Percentiles rank a stretch among this genome's conserved stretches.
Conservation (phyloP, 2,113 vertebrate species). For the Pardalotus punctatus region DNA sequence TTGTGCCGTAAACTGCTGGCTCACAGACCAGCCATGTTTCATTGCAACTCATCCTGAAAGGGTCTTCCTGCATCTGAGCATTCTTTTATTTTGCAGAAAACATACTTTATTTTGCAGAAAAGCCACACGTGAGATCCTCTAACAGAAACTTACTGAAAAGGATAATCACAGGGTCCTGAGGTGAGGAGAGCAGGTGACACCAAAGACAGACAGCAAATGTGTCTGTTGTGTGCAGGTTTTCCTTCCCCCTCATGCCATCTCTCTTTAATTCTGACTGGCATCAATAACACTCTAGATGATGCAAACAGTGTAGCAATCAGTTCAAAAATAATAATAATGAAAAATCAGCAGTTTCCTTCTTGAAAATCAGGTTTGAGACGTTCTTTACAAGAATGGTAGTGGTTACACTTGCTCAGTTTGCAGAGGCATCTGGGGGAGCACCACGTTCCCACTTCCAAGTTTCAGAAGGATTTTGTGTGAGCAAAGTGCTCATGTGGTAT, state of each 20-base stretch:
- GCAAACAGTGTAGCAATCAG: not conserved
- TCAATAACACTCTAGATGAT: not conserved
- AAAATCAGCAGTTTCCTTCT: not conserved
- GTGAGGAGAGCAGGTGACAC: not conserved
- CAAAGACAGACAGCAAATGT: not conserved
- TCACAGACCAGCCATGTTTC: accelerated
- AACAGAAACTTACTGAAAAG: not conserved
- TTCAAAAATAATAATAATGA: not conserved
- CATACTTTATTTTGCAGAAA: conserved; percentile 1
- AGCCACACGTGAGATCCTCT: not conserved
- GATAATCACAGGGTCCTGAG: not conserved
- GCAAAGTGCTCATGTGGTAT: not conserved
- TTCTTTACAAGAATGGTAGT: not conserved
- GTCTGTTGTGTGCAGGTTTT: not conserved
- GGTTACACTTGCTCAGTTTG: not conserved
- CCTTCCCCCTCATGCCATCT: not conserved
- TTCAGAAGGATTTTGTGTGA: conserved; percentile 42
- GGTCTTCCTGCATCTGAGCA: conserved; percentile 14
- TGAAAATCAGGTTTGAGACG: not conserved
- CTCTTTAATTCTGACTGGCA: not conserved
- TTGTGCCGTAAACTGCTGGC: accelerated
- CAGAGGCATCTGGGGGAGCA: conserved; percentile 1
- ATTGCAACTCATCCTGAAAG: conserved; percentile 23
- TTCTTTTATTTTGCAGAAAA: too few species aligned
- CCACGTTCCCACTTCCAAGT: not conserved